Base-by-base conservation (phyloP, 2,888 invertebrate species). In the Hypena proboscidalis region DNA sequence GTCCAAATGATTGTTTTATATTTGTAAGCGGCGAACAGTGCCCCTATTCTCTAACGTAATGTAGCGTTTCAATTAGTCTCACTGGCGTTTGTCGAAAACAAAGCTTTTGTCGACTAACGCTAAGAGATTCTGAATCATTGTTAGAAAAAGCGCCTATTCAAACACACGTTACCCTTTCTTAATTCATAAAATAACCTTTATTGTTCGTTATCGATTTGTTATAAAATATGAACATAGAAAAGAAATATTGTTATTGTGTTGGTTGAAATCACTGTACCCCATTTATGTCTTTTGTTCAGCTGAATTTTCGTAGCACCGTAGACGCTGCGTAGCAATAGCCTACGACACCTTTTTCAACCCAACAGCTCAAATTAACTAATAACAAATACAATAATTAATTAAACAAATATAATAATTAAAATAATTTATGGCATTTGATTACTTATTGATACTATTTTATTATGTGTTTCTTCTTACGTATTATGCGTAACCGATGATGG, bases 1-100 rank as follows among this genome's bases (percentile, higher is more conserved):
- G 83, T 88, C 86, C 80, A 85, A 89, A 87, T 86, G 83, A 89
- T 90, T 90, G 90, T 90, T 90, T 90, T 90, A 90, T 87, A 90
- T 88, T 87, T 87, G 83, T 84, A 84, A 85, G 85, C 81, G 74
- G 66, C 70, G 79, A 77, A 74, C 79, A 80, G 82, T 81, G 83
- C 85, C 85, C 80, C 84, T 83, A 83, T 84, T 78, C 72, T 70
- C 76, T 85, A 84, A 82, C 85, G 85, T 83, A 86, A 88, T 81
- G 77, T 81, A 81, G 78, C 83, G 78, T 83, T 86, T 85, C 86
- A 88, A 88, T 88, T 88, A 86, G 84, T 79, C 75, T 70, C 73
- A 72, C 72, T 70, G 66, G 65, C 67, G 75, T 83, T 82, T 80
- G 77, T 77, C 81, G 74, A 74, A 74, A 72, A 85, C 84, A 83